Conservation (phyloP, 2,797 vertebrate species). For the Rhadinocentrus ornatus region DNA sequence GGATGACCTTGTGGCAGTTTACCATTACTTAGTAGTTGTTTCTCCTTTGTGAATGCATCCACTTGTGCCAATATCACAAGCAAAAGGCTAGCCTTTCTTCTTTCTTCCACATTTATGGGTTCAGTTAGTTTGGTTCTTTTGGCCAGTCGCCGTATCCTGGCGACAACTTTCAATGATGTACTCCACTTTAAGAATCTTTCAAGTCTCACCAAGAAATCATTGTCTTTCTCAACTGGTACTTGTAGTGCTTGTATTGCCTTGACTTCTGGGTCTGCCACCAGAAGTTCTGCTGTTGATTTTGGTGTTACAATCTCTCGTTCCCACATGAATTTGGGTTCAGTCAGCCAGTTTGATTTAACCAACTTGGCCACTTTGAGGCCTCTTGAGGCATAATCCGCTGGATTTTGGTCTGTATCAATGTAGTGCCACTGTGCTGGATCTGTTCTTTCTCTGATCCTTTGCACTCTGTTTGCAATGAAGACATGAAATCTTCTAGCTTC, state of each 20-base stretch:
- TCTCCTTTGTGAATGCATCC: slow-evolving; percentile 27
- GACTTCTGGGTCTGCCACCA: slow-evolving; percentile 38
- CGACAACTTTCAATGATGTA: slow-evolving; percentile 6
- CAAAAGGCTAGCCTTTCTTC: background rate
- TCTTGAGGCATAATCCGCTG: background rate
- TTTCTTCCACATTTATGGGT: slow-evolving; percentile 15
- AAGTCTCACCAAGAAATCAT: background rate
- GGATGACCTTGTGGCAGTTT: slow-evolving; percentile 1
- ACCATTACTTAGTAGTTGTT: slow-evolving; percentile 1
- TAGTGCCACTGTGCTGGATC: slow-evolving; percentile 16
- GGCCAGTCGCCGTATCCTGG: background rate
- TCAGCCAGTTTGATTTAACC: slow-evolving; percentile 13
- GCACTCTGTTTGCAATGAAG: too few species aligned
- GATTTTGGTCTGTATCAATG: background rate
- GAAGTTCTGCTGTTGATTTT: background rate
- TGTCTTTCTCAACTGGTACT: background rate
- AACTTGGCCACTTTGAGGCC: background rate
- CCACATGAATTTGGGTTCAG: slow-evolving; percentile 37
- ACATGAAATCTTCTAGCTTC: too few species aligned
- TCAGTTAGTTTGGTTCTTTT: background rate
- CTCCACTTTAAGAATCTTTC: slow-evolving; percentile 25
- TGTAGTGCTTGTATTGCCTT: slow-evolving; percentile 19
- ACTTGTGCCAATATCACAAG: slow-evolving; percentile 14
- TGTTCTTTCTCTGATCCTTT: background rate
- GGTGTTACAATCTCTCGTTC: slow-evolving; percentile 9